Evolutionary conservation across 2,113 vertebrate genomes (phyloP).

Genomic region (Noturus placidus): DNA sequence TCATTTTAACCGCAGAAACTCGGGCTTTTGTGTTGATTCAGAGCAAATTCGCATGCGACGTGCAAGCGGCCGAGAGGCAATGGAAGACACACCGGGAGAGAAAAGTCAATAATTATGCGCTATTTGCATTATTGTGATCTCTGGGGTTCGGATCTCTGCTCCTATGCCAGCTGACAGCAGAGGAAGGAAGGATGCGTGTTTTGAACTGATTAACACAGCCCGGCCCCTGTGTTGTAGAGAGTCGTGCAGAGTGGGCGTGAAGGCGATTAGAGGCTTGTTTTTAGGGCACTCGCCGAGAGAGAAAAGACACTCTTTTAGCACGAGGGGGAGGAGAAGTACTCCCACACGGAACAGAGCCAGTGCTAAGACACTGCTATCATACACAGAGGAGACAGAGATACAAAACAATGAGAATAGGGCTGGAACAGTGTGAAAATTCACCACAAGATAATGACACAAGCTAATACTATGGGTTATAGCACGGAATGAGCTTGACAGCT

Average conservation of each 20-base stretch:
- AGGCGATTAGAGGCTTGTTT: slow-evolving; percentile 54
- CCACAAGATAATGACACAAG: not conserved
- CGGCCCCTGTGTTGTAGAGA: slow-evolving; percentile 62
- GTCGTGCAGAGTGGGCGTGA: slow-evolving; percentile 44
- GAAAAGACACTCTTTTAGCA: slow-evolving; percentile 44
- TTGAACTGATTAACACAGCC: slow-evolving; percentile 65
- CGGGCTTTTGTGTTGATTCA: slow-evolving; percentile 71
- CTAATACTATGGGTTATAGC: not conserved
- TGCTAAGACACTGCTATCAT: slow-evolving; percentile 9
- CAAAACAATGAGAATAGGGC: not conserved
- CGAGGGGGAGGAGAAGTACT: slow-evolving; percentile 34
- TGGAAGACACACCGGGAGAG: not conserved
- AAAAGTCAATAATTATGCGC: slow-evolving; percentile 68
- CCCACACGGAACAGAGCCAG: slow-evolving; percentile 39
- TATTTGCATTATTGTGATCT: slow-evolving; percentile 66
- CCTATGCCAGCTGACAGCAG: slow-evolving; percentile 33
- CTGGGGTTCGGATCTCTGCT: slow-evolving; percentile 27
- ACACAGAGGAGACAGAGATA: slow-evolving; percentile 14
- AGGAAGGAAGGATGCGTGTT: slow-evolving; percentile 56
- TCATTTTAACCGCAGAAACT: slow-evolving; percentile 62
- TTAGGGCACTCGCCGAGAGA: slow-evolving; percentile 45
- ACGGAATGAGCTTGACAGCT: not conserved
- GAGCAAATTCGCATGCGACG: not conserved
- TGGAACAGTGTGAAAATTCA: not conserved
- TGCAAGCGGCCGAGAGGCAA: not conserved